Conservation (phyloP, 2,113 vertebrate species). For the Lasiurus cinereus region DNA sequence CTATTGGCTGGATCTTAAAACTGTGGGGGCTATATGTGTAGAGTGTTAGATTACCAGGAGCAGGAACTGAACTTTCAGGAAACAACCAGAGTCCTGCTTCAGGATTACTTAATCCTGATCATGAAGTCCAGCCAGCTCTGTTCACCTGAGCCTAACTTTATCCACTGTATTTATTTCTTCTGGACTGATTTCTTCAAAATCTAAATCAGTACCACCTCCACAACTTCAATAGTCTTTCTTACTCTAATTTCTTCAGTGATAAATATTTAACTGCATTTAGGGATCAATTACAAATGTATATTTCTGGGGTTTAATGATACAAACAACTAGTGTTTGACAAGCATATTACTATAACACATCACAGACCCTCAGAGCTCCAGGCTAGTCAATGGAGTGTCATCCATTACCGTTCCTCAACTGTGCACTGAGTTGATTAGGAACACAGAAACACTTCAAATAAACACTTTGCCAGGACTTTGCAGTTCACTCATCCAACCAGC, state of each 20-base stretch:
- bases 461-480: not conserved
- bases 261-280: conserved; percentile 47
- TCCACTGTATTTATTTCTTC: not conserved
- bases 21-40: conserved; percentile 78
- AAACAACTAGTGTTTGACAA: conserved; percentile 27
- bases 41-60: conserved; percentile 81
- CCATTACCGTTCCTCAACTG: not conserved
- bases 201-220: conserved; percentile 10
- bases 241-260: conserved; percentile 49
- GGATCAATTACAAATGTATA: conserved; percentile 40
- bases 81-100: conserved; percentile 59
- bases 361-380: not conserved
- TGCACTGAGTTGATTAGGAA: not conserved
- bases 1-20: conserved; percentile 71
- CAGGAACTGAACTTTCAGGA: conserved; percentile 85
- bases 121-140: conserved; percentile 74
- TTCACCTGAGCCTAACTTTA: not conserved
- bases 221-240: conserved; percentile 11
- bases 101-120: conserved; percentile 47
- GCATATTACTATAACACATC: not conserved
- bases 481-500: conserved; percentile 17
- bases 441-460: not conserved
- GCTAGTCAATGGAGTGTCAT: not conserved
- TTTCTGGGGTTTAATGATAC: conserved; percentile 41
- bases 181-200: not conserved